Conservation (phyloP, 1,140 invertebrate genomes). For the Polyergus mexicanus region DNA sequence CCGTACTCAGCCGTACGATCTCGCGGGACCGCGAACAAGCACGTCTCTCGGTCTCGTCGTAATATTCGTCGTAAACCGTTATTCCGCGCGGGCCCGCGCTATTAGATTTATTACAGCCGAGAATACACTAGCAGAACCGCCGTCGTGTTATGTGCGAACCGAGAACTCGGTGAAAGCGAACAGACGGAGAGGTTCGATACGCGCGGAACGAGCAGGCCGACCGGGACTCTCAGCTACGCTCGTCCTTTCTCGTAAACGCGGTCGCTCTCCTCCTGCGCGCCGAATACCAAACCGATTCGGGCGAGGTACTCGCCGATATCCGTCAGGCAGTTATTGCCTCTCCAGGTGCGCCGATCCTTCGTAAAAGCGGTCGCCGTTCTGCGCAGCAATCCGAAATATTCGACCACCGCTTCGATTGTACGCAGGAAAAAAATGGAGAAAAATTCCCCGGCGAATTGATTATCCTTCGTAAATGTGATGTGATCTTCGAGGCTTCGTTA, state of each 20-base stretch:
- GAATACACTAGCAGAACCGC: not conserved
- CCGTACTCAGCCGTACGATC: not conserved
- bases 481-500: too few relatives aligned
- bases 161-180: conserved; percentile 72
- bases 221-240: conserved; percentile 1
- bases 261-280: not conserved
- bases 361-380: conserved; percentile 11
- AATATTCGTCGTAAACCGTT: conserved; percentile 52
- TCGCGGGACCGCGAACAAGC: not conserved
- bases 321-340: conserved; percentile 2
- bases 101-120: conserved; percentile 66
- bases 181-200: conserved; percentile 60
- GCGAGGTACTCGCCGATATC: conserved; percentile 15
- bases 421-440: not conserved
- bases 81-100: conserved; percentile 35
- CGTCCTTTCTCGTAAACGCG: conserved; percentile 50
- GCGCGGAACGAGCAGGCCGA: conserved; percentile 30
- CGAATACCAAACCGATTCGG: conserved; percentile 55
- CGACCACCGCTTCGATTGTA: not conserved
- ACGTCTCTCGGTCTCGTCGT: not conserved
- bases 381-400: not conserved
- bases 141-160: not conserved
- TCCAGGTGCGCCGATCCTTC: not conserved
- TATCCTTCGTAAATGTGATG: not conserved
- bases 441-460: not conserved